phyloP scores from a whole-genome alignment of 1,140 invertebrate genomes.

The Panagrolaimus sp. region DNA sequence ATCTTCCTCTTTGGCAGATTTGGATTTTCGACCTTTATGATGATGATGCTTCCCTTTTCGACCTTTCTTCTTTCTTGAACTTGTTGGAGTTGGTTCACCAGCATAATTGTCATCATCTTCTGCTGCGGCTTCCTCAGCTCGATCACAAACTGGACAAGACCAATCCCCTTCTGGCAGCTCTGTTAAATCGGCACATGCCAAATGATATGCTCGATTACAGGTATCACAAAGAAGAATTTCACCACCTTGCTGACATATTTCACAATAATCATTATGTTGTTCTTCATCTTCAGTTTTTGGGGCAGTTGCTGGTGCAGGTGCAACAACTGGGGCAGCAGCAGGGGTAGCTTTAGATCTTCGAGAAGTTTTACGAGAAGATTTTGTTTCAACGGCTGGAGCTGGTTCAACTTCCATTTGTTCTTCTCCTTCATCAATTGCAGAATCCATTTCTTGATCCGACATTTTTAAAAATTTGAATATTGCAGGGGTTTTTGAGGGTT shows the following conservation, averaged over 20 bases:
- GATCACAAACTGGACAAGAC: conserved; percentile 93
- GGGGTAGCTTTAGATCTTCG: conserved; percentile 5
- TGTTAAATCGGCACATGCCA: conserved; percentile 93
- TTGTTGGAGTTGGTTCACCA: conserved; percentile 69
- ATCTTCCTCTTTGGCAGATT: not conserved
- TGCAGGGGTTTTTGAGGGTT: too few species aligned
- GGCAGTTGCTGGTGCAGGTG: conserved; percentile 27
- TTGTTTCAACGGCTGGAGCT: not conserved
- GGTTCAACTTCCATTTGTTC: conserved; percentile 8
- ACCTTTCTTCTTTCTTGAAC: conserved; percentile 74
- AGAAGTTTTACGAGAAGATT: not conserved
- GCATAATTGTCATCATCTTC: conserved; percentile 25
- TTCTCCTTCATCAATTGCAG: not conserved
- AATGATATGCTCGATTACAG: conserved; percentile 93
- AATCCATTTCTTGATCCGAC: conserved; percentile 12
- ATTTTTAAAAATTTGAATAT: not conserved
- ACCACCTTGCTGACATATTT: conserved; percentile 98
- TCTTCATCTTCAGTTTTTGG: conserved; percentile 22
- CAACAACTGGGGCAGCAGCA: conserved; percentile 17
- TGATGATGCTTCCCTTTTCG: conserved; percentile 52
- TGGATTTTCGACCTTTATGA: not conserved
- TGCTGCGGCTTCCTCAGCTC: conserved; percentile 30
- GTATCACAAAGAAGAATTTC: conserved; percentile 99
- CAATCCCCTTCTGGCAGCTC: conserved; percentile 93
- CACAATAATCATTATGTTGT: conserved; percentile 97